Evolutionary conservation across 2,113 vertebrate genomes (phyloP), one percentile per base, ranked within the genome.

Genomic region (Takifugu bimaculatus): DNA sequence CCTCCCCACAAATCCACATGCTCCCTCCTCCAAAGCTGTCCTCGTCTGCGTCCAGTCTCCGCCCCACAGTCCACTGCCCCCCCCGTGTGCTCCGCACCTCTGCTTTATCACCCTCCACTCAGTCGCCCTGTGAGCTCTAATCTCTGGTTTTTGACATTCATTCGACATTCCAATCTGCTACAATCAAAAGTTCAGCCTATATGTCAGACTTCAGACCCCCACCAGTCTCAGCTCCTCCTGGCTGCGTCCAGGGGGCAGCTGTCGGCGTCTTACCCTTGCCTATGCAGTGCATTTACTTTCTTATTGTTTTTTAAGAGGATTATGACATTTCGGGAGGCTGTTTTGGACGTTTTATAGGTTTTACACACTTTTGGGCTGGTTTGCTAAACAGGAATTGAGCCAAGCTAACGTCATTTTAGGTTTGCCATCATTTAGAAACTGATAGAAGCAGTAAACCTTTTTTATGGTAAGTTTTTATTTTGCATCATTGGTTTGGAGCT

Each of bases 211-310:
- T 58, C 51, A 74, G 47, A 50, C 62, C 58, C 69, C 7, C 39
- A 52, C 59, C 58, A 56, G 72, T 65, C 57, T n/a, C 39, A 7
- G 55, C 27, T 28, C 26, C 45, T 68, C 49, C 63, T 70, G 60
- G 67, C 65, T 69, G 57, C 59, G 63, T 77, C 74, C 70, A 68
- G 62, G 63, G 80, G 77, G 68, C 48, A n/a, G 62, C 67, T 75
- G 63, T 68, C 61, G 66, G 78, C 47, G 51, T 75, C 80, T 79
- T 63, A 74, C 61, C 63, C 55, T 82, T 79, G 78, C 85, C 81
- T 87, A 87, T 88, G 83, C 85, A 87, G 79, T 85, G 69, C 79
- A 83, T 88, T 82, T 78, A 57, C 55, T 75, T 83, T 86, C 27
- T 72, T 65, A 72, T 45, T 39, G 7, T 55, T 60, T 79, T 72